phyloP scores from a whole-genome alignment of 2,888 invertebrate species.

The Papilio gigon region DNA sequence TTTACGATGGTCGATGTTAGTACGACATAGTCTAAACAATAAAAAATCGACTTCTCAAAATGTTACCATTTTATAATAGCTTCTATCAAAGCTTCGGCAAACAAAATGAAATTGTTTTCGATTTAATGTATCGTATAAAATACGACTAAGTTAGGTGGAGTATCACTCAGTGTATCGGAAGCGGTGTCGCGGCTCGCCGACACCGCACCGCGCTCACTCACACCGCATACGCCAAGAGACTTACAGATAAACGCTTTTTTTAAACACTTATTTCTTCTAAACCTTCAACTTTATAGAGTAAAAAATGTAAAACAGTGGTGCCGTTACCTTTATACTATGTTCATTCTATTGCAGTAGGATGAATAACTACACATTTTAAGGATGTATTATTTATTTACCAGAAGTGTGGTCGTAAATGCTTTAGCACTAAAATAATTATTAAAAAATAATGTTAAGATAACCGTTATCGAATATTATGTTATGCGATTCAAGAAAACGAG shows the following conservation, averaged over 20 bases:
- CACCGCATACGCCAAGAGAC: conserved; percentile 55
- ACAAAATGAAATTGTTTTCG: conserved; percentile 38
- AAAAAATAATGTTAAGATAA: not conserved
- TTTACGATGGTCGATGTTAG: no score
- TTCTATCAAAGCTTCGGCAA: conserved; percentile 5
- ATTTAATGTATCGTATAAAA: conserved; percentile 42
- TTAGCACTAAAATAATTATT: no score
- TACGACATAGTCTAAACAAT: not conserved
- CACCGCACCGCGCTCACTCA: conserved; percentile 65
- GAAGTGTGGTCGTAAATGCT: no score
- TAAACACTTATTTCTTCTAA: no score
- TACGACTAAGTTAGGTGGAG: conserved; percentile 43
- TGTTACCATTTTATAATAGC: not conserved
- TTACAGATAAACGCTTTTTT: not conserved
- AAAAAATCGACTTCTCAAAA: not conserved
- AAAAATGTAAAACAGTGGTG: no score
- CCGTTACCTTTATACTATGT: not conserved
- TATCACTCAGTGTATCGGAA: conserved; percentile 60
- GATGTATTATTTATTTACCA: no score
- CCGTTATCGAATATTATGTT: not conserved
- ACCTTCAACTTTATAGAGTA: no score
- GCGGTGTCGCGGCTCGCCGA: conserved; percentile 78
- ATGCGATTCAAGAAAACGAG: not conserved
- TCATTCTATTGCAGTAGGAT: not conserved
- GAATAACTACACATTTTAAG: not conserved